These are phyloP conservation scores for Pantelozetes paolii DNA, from an alignment of 2,888 invertebrate genomes.

Conservation along the genomic window DNA sequence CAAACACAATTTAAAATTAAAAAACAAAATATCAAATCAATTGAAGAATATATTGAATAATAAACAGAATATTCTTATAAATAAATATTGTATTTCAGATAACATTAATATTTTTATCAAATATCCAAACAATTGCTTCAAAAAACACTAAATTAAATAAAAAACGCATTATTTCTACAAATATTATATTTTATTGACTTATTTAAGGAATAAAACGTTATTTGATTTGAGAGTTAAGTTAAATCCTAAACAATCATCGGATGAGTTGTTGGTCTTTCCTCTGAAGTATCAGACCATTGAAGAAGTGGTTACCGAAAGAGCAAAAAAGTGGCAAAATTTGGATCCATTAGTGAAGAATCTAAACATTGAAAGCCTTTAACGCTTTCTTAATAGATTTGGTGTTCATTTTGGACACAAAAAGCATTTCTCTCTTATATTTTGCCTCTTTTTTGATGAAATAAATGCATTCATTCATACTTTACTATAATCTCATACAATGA, in stretches of 20 bases:
- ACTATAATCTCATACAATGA: neutral
- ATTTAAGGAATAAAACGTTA: neutral
- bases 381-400: neutral
- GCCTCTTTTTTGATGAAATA: neutral
- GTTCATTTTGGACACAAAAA: neutral
- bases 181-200: neutral
- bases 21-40: too few species aligned
- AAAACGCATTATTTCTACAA: neutral
- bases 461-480: neutral
- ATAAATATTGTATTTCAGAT: too few species aligned
- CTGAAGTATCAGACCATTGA: neutral
- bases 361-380: neutral
- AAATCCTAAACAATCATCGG: neutral
- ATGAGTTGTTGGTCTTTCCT: neutral
- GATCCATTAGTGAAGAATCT: neutral
- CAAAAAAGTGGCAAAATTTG: neutral
- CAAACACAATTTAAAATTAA: too few species aligned
- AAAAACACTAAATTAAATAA: neutral
- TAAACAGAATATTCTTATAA: too few species aligned
- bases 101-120: neutral
- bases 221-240: neutral
- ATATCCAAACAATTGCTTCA: neutral
- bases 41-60: too few species aligned
- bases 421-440: neutral
- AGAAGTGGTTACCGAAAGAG: neutral